These are phyloP conservation scores for Orius insidiosus DNA, from an alignment of 1,140 invertebrate species.

Conservation along the genomic window DNA sequence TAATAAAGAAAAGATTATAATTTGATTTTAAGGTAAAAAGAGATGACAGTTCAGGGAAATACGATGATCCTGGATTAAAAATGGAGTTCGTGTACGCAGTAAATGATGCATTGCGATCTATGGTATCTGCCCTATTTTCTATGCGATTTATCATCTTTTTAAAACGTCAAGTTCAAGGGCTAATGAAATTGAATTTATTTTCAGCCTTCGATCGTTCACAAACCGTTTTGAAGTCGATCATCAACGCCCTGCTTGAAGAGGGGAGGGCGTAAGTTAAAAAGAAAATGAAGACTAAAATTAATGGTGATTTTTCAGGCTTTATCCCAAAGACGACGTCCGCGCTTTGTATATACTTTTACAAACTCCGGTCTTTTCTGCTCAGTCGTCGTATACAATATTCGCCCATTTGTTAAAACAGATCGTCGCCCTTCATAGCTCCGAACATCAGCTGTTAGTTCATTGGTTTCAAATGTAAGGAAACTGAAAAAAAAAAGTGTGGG, in stretches of 20 bases:
- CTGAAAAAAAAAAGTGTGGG: no score
- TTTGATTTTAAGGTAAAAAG: constrained; percentile 24
- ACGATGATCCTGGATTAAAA: constrained; percentile 38
- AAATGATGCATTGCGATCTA: constrained; percentile 35
- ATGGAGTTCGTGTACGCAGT: constrained; percentile 38
- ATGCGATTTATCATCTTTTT: no score
- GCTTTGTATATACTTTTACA: constrained; percentile 39
- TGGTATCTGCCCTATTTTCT: no score
- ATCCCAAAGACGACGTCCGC: constrained; percentile 39
- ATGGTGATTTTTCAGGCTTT: constrained; percentile 27
- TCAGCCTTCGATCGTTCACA: constrained; percentile 33
- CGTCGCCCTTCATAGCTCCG: constrained; percentile 34
- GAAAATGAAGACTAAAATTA: not conserved
- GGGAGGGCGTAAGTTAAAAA: constrained; percentile 31
- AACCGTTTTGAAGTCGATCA: constrained; percentile 38
- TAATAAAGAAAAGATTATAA: no score
- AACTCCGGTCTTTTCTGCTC: constrained; percentile 40
- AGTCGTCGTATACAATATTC: constrained; percentile 43
- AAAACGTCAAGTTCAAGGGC: constrained; percentile 1
- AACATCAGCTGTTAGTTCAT: constrained; percentile 43
- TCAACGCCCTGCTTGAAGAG: constrained; percentile 33
- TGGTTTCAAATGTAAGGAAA: constrained; percentile 41
- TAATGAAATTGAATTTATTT: constrained; percentile 15
- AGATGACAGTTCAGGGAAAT: constrained; percentile 25
- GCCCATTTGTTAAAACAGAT: constrained; percentile 42